Base-by-base conservation (phyloP, 2,888 invertebrate species). In the Heliothis peltigera region DNA sequence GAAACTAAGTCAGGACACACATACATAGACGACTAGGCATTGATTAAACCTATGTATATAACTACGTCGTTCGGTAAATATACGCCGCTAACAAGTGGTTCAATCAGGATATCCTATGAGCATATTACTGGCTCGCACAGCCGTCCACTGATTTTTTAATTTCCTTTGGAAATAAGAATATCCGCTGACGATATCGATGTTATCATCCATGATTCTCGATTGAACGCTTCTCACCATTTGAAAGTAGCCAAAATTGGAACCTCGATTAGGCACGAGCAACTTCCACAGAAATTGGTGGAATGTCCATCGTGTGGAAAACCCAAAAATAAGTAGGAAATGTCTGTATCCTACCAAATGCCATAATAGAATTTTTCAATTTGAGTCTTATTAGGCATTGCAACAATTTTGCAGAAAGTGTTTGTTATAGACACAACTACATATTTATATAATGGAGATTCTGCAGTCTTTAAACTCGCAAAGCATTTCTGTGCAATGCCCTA, bases 91-190 rank as follows among this genome's bases (percentile, higher is more conserved):
- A 42, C 19, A 49, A 19, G 54, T 44, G 35, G 44, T 51, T 54
- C 19, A 39, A n/a, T 69, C n/a, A 42, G 44, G 49, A 70, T 28
- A 59, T 64, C 43, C 17, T 47, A 21, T 22, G 22, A 51, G 28
- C 21, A 39, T 25, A 64, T 49, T 58, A 55, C 42, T 70, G 49
- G 17, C 25, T 55, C 7, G 17, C 25, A 4, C 47, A 22, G 53
- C 42, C 28, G 43, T 28, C 28, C 28, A 5, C 15, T 25, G 32
- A 42, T 42, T 15, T 42, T 64, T 64, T 55, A 55, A 64, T 70
- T 70, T 70, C 71, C 71, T 59, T 43, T 52, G 39, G 47, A 70
- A 55, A 56, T 70, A 32, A 58, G 28, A 55, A 59, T 47, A 64
- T 64, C 55, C 64, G 47, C 44, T 8, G 8, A n/a, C 51, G 58